Evolutionary conservation across 2,113 vertebrate species (phyloP).

Genomic region (Corvus moneduloides): DNA sequence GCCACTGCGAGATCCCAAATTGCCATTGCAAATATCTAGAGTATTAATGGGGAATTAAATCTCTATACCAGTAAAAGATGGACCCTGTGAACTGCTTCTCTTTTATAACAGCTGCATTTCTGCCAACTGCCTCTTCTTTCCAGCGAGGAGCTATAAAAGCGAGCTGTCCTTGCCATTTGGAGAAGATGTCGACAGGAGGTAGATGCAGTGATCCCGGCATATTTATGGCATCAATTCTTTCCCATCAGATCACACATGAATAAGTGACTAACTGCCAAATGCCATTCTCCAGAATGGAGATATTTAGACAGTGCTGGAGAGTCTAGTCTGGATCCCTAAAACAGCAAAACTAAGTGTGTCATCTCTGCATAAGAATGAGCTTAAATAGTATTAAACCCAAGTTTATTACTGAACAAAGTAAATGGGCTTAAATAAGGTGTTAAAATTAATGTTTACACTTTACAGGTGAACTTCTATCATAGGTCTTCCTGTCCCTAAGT

Average conservation of each 20-base stretch:
- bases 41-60: slow-evolving; percentile 21
- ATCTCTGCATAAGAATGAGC: not conserved
- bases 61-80: not conserved
- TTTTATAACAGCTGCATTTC: not conserved
- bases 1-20: not conserved
- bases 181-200: slow-evolving; percentile 37
- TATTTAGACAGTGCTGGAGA: not conserved
- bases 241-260: not conserved
- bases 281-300: not conserved
- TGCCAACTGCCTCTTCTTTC: slow-evolving; percentile 24
- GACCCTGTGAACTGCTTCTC: not conserved
- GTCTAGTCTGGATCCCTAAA: not conserved
- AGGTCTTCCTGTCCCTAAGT: not conserved
- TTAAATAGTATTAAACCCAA: not conserved
- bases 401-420: not conserved
- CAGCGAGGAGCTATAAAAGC: slow-evolving; percentile 6
- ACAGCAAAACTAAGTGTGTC: not conserved
- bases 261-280: slow-evolving; percentile 3
- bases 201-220: slow-evolving; percentile 21
- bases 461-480: not conserved
- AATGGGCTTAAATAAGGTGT: not conserved
- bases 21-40: not conserved
- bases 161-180: slow-evolving; percentile 37
- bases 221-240: not conserved
- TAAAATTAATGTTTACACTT: not conserved